Evolutionary conservation across 2,113 vertebrate genomes (phyloP).

Genomic region (Sander vitreus): DNA sequence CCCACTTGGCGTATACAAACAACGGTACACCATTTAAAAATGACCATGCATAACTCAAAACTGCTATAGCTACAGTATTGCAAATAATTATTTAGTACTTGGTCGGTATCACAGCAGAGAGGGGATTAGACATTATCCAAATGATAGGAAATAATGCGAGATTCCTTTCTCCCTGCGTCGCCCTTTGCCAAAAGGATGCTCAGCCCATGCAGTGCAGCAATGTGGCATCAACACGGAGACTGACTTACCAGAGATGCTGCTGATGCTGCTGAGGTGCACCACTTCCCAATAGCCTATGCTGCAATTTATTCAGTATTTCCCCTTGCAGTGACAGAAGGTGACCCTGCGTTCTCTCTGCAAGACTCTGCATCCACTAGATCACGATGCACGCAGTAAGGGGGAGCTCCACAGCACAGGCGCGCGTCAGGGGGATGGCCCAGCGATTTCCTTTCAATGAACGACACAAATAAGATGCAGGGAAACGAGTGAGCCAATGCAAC

Average conservation of each 20-base stretch:
- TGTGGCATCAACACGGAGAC: constrained; percentile 34
- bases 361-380: constrained; percentile 80
- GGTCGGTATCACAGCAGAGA: not conserved
- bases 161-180: constrained; percentile 61
- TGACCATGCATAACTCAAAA: constrained; percentile 66
- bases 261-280: constrained; percentile 27
- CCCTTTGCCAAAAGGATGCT: constrained; percentile 65
- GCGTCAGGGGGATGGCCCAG: constrained; percentile 71
- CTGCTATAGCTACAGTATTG: not conserved
- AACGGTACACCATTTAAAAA: constrained; percentile 38
- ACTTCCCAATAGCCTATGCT: constrained; percentile 49
- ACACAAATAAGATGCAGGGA: constrained; percentile 36
- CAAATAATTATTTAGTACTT: constrained; percentile 16
- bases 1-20: constrained; percentile 49
- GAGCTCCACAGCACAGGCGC: constrained; percentile 78
- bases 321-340: constrained; percentile 84
- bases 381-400: constrained; percentile 81
- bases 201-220: constrained; percentile 39
- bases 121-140: constrained; percentile 3
- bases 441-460: constrained; percentile 62
- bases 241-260: constrained; percentile 74
- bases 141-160: constrained; percentile 40
- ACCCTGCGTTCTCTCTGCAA: constrained; percentile 80
- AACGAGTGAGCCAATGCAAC: constrained; percentile 11
- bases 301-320: constrained; percentile 61